Evolutionary conservation across 2,888 invertebrate genomes (phyloP), one percentile per base, ranked within the genome.

Genomic region (Microctonus aethiopoides): DNA sequence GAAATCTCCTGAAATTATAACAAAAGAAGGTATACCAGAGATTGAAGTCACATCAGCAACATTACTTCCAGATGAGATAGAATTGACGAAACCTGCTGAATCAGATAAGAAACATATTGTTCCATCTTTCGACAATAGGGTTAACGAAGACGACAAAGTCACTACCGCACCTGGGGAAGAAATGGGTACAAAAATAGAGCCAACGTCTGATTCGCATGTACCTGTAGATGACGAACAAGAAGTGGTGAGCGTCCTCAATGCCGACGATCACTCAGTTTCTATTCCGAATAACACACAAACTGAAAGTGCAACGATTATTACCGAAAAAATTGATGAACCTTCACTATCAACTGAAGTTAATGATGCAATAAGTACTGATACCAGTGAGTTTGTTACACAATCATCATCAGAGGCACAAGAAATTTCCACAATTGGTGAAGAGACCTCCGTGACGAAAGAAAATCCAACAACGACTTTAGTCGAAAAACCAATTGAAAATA

Each of bases 1-100:
- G n/a, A 77, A 78, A 69, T 68, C 68, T 29, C 69, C 56, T 1
- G 26, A 56, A 1, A 65, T 39, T n/a, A 68, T 11, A 56, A 52
- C 9, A 68, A 74, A 59, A 72, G 51, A 68, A 51, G 61, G 65
- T 26, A 59, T 69, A 3, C 65, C 76, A 36, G 64, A 46, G 7
- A 20, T 46, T 46, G 46, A 16, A 16, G 16, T 16, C 1, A 16
- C 46, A 16, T 1, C 46, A 1, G 46, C 46, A 7, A 16, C 20
- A 46, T n/a, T 16, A 16, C 0, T 16, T 16, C 7, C 7, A 6
- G 20, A 20, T 16, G 20, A n/a, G 4, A 16, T 13, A 10, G 76
- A 77, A 67, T 75, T 51, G 16, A 67, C 65, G 9, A 34, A 16
- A 36, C 11, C 26, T 34, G 16, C 34, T 34, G 62, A 70, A 68